Evolutionary conservation across 2,888 invertebrate genomes (phyloP).

Genomic region (Zaprionus obscuricornis): DNA sequence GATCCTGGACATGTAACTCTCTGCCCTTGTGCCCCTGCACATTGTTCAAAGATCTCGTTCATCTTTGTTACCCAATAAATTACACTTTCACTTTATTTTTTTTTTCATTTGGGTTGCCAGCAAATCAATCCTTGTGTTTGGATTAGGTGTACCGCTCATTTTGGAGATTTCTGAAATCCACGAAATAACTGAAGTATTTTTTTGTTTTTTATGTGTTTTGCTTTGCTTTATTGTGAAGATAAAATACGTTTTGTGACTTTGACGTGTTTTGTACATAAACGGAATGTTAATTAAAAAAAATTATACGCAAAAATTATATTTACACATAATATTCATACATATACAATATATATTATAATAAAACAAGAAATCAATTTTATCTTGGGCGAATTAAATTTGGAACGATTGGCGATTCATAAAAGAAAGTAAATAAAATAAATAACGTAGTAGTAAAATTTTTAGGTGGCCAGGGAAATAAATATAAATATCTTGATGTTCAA

Average conservation of each 20-base stretch:
- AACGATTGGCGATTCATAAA: too few species aligned
- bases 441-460: too few species aligned
- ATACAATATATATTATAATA: too few species aligned
- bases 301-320: slow-evolving; percentile 17
- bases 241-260: slow-evolving; percentile 47
- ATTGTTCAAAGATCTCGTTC: background rate
- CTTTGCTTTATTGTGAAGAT: slow-evolving; percentile 36
- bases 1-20: slow-evolving; percentile 29
- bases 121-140: background rate
- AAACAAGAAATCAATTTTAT: too few species aligned
- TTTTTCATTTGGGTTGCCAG: slow-evolving; percentile 31
- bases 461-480: too few species aligned
- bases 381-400: too few species aligned
- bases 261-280: slow-evolving; percentile 9
- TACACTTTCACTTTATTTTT: slow-evolving; percentile 64
- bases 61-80: slow-evolving; percentile 48
- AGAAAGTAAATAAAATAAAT: too few species aligned
- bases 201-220: slow-evolving; percentile 30
- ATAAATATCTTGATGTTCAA: too few species aligned
- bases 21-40: slow-evolving; percentile 1
- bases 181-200: slow-evolving; percentile 43
- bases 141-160: slow-evolving; percentile 59
- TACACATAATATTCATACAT: too few species aligned
- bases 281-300: slow-evolving; percentile 36
- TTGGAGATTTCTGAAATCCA: slow-evolving; percentile 65